Conservation (phyloP, 2,113 vertebrate genomes). For the Corydoras sp. region DNA sequence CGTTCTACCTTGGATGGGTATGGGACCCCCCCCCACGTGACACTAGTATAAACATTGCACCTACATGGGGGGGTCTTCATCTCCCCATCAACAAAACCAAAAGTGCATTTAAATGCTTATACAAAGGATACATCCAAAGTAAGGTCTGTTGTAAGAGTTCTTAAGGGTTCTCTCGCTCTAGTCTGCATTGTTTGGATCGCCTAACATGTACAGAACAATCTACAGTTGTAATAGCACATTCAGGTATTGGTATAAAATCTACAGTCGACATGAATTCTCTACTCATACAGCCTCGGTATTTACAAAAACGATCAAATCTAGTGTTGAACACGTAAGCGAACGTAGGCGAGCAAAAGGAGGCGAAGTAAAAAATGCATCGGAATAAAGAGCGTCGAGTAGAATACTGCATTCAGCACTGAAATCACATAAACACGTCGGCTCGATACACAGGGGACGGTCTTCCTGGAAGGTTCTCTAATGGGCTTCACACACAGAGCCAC, state of each 20-base stretch:
- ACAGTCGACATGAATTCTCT: conserved; percentile 42
- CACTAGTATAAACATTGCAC: too few relatives aligned
- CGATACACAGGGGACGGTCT: conserved; percentile 27
- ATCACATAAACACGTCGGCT: too few relatives aligned
- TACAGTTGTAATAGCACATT: conserved; percentile 71
- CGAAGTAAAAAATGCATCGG: too few relatives aligned
- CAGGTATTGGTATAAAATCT: conserved; percentile 68
- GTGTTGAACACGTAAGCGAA: too few relatives aligned
- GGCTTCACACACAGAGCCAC: conserved; percentile 53
- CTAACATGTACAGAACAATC: conserved; percentile 38
- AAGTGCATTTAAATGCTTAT: conserved; percentile 40
- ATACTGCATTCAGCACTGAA: too few relatives aligned
- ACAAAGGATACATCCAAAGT: conserved; percentile 54
- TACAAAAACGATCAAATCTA: too few relatives aligned
- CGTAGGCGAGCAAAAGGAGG: too few relatives aligned
- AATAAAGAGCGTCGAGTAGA: too few relatives aligned
- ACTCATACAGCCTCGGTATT: too few relatives aligned
- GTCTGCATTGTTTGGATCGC: conserved; percentile 44
- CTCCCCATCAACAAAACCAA: conserved; percentile 50
- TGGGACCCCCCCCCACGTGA: too few relatives aligned
- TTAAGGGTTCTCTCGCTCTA: conserved; percentile 59
- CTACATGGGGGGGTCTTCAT: conserved; percentile 45
- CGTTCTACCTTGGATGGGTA: too few relatives aligned
- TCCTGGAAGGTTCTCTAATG: conserved; percentile 52
- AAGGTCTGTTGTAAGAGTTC: conserved; percentile 60